Base-by-base conservation (phyloP, 2,888 invertebrate genomes). In the Rotaria macrura region DNA sequence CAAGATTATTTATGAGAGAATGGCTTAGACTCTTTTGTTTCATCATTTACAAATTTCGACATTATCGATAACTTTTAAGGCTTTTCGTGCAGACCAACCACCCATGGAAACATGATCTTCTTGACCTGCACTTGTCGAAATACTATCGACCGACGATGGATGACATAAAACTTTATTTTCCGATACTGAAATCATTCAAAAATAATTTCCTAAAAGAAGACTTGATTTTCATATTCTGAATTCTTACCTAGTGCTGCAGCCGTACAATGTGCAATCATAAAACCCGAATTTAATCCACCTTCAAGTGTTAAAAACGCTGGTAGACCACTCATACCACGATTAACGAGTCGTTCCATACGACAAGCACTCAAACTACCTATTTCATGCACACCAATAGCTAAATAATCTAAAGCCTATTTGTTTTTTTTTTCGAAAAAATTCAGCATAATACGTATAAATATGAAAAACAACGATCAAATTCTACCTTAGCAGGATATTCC, bases 61-160 rank as follows among this genome's bases (percentile, higher is more conserved):
- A 87, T 92, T 91, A 87, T 91, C 91, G 4, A 92, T 90, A 43
- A 93, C 92, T 87, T 91, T 91, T 40, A 94, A 90, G 23, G 93
- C 92, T 89, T 94, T 94, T 87, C 93, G 89, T 3, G 93, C 93
- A 1, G 93, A 91, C 89, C 93, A 94, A 20, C 93, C 93, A 29
- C 93, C 94, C 94, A 94, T 94, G 20, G 93, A 93, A 74, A 94
- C 94, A 89, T 94, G 94, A 89, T 94, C 94, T 89, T 94, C 94
- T 49, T 93, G 93, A 20, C 93, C 93, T 40, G 93, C 93, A 88
- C 93, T 93, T 1, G 93, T 94, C 83, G 93, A 92, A 87, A 94
- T 90, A 43, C 93, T 93, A 89, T 94, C 94, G 47, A 93, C 93
- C 4, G 93, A 93, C 1, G 93, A 92, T 4, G 94, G 94, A 89